Evolutionary conservation across 2,797 vertebrate genomes (phyloP).

Genomic region (Poeciliopsis presidionis): DNA sequence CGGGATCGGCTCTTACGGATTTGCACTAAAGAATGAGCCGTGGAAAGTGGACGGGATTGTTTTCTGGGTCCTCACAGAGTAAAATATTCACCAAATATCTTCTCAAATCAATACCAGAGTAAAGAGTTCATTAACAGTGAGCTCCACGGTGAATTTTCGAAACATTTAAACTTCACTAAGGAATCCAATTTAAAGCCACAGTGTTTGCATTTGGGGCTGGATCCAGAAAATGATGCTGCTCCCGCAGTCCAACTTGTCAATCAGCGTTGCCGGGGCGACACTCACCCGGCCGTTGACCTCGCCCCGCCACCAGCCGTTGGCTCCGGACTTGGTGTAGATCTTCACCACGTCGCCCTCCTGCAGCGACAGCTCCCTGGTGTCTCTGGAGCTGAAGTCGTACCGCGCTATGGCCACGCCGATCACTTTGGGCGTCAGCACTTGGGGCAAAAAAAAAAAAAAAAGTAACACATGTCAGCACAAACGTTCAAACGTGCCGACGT

Average conservation of each 20-base stretch:
- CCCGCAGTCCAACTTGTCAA: not conserved
- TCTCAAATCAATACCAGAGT: not conserved
- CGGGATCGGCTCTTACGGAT: constrained; percentile 14
- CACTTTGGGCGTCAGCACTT: constrained; percentile 92
- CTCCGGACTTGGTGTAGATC: constrained; percentile 95
- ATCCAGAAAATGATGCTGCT: not conserved
- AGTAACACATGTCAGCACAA: not conserved
- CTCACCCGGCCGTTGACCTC: constrained; percentile 94
- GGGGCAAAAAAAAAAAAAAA: not conserved
- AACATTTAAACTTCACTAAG: not conserved
- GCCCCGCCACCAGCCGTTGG: constrained; percentile 98
- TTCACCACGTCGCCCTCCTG: constrained; percentile 94
- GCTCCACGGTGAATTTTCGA: not conserved
- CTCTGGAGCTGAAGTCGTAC: constrained; percentile 96
- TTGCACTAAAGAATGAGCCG: not conserved
- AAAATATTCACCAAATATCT: not conserved
- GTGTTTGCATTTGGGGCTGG: not conserved
- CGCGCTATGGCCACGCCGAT: constrained; percentile 94
- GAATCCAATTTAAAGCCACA: not conserved
- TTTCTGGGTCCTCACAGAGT: not conserved
- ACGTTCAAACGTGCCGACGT: not conserved
- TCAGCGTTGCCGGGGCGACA: not conserved
- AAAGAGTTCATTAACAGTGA: not conserved
- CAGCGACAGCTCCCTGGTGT: constrained; percentile 92
- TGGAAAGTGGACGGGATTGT: not conserved